Conservation (phyloP, 2,113 vertebrate species). For the Rhynchomys soricoides region DNA sequence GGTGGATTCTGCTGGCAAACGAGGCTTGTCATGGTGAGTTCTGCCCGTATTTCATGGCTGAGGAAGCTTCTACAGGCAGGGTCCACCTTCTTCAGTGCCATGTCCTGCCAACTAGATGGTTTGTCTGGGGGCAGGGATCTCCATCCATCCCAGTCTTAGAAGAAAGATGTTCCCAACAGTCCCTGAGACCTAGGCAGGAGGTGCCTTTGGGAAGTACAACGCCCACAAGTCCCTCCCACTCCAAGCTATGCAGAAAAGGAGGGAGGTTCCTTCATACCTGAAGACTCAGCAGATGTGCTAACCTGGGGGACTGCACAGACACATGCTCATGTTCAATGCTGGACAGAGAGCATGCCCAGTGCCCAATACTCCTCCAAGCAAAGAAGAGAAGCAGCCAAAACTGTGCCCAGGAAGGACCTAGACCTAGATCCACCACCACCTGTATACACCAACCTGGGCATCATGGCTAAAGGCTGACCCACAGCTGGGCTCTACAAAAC, state of each 20-base stretch:
- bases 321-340: background rate
- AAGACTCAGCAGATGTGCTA: background rate
- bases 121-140: background rate
- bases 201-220: background rate
- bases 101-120: background rate
- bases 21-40: background rate
- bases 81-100: background rate
- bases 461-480: accelerated
- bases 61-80: background rate
- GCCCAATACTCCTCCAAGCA: background rate
- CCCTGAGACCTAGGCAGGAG: background rate
- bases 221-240: background rate
- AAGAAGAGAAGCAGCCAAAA: background rate
- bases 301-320: background rate
- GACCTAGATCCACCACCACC: no score
- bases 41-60: accelerated
- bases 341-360: no score
- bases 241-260: background rate
- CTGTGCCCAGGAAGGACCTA: background rate
- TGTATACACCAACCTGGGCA: no score
- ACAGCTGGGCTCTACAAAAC: background rate
- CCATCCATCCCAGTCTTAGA: background rate
- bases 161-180: background rate
- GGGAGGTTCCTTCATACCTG: background rate
- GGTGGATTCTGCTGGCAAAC: background rate